Evolutionary conservation across 35 echinoderm and acorn worm genomes (phyloP).

Genomic region (Anneissia japonica): DNA sequence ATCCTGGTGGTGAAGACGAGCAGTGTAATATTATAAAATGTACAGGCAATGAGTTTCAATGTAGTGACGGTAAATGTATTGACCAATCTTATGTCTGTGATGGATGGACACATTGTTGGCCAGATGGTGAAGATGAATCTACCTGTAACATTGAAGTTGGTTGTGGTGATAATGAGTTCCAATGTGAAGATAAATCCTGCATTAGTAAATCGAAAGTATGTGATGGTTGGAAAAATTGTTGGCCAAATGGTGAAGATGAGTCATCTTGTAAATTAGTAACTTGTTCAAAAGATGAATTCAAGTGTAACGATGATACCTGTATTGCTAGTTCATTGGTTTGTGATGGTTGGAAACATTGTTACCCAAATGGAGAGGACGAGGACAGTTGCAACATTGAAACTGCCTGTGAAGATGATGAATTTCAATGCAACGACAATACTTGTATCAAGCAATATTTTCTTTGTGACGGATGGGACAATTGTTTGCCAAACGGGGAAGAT

Average conservation of each 20-base stretch:
- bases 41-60: conserved; percentile 11
- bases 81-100: conserved; percentile 16
- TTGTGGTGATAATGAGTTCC: neutral
- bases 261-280: neutral
- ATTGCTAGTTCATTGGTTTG: conserved; percentile 8
- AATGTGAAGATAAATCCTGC: too few relatives aligned
- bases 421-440: conserved; percentile 35
- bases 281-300: conserved; percentile 21
- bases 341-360: conserved; percentile 37
- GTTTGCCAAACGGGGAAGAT: conserved; percentile 28
- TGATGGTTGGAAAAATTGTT: neutral
- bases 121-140: conserved; percentile 30
- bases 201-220: too few relatives aligned
- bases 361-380: conserved; percentile 34
- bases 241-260: too few relatives aligned
- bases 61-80: conserved; percentile 23
- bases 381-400: conserved; percentile 9
- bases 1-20: conserved; percentile 8
- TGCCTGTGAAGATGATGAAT: conserved; percentile 6
- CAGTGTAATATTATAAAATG: neutral
- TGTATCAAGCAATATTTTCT: conserved; percentile 12
- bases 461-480: conserved; percentile 32
- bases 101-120: conserved; percentile 30
- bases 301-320: conserved; percentile 27
- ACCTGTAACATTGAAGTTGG: neutral